A percentile compares a stretch with the other conserved stretches of the same genome.
Evolutionary conservation across 2,113 vertebrate genomes (phyloP).

Genomic region (Pogona vitticeps): DNA sequence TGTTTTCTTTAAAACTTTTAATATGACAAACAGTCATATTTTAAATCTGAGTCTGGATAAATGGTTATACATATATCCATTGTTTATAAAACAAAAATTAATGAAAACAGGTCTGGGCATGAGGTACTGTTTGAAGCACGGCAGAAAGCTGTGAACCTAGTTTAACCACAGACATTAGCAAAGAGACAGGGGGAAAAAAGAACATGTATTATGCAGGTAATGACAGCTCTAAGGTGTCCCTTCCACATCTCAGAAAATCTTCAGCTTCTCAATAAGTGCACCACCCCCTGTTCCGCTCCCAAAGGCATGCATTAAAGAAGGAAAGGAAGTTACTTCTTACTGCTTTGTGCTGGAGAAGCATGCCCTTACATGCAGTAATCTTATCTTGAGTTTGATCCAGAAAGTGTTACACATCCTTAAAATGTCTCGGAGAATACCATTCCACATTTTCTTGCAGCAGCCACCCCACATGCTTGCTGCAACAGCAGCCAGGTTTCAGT

Average conservation of each 20-base stretch:
- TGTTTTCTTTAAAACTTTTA: background rate
- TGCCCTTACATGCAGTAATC: background rate
- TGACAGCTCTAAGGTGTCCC: background rate
- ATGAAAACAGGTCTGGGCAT: background rate
- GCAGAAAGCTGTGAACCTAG: slow-evolving; percentile 24
- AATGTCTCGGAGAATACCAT: background rate
- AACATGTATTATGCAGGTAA: background rate
- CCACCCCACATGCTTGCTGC: background rate
- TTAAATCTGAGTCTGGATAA: background rate
- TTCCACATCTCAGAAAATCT: background rate
- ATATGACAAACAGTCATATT: background rate
- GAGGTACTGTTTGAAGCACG: background rate
- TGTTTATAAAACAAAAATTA: background rate
- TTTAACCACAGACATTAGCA: background rate
- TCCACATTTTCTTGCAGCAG: background rate
- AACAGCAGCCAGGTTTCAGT: background rate
- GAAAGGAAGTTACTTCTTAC: background rate
- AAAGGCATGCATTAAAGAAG: background rate
- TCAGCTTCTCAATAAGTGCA: background rate
- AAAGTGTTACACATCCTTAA: background rate
- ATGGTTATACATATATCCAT: background rate
- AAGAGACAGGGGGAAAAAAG: background rate
- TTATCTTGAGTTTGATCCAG: background rate
- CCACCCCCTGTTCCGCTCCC: background rate
- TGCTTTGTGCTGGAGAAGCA: background rate